Evolutionary conservation across 2,888 invertebrate species (phyloP), one percentile per base, ranked within the genome.

Genomic region (Pristionchus fissidentatus): DNA sequence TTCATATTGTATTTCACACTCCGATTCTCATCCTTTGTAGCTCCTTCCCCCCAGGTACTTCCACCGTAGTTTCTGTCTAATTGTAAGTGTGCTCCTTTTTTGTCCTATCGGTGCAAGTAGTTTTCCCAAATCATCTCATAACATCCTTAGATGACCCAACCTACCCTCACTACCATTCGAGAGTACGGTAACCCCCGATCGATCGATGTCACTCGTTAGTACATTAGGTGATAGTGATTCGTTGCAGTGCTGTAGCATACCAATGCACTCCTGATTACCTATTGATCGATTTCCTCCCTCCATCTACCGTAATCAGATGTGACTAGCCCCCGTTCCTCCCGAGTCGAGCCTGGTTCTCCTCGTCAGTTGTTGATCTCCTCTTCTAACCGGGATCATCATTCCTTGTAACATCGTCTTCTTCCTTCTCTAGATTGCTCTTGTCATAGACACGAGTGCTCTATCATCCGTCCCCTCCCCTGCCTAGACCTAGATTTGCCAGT

Each of bases 361-460:
- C 78, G 41, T 38, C 38, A 46, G 46, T 49, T 32, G 46, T 77
- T 22, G 75, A 77, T 77, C 32, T 29, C 32, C n/a, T 29, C 19
- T 26, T 77, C 75, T 35, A 77, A n/a, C 46, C 75, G 13, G 8
- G 15, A 77, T 77, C 75, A n/a, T 60, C 75, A 43, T 77, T 32
- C 29, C 75, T 77, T 77, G 75, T 77, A 49, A 22, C 29, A 49
- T 49, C 46, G 43, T 55, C 55, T 35, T 38, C 73, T 43, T 29
- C 35, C 55, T 35, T 38, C 73, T 43, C 43, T 73, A 46, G 73
- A 73, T 73, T n/a, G 15, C 78, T 78, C 78, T 78, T 78, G 78
- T 78, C 78, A 32, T 78, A 78, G 78, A 78, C 78, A 78, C 52
- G 78, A 78, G 78, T 38, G 29, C 38, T 66, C 66, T 73, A 73